Evolutionary conservation across 2,888 invertebrate genomes (phyloP).

Genomic region (Alviniconcha strummeri): DNA sequence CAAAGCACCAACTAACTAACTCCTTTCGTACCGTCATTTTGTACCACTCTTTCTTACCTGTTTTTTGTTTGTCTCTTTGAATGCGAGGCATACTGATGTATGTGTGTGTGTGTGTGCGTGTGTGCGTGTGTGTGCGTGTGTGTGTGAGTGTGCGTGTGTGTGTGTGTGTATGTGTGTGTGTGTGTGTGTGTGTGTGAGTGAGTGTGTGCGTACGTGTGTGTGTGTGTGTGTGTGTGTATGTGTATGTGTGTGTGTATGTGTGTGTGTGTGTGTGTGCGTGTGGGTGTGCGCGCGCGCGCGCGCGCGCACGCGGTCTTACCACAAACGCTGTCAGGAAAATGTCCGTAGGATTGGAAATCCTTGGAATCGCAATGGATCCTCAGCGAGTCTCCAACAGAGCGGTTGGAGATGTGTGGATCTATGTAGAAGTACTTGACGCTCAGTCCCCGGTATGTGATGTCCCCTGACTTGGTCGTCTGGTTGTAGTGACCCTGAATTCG

Average conservation of each 20-base stretch:
- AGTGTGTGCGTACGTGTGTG: not conserved
- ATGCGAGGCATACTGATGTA: too few species aligned
- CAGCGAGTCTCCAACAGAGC: too few species aligned
- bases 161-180: not conserved
- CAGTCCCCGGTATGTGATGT: too few species aligned
- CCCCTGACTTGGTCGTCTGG: not conserved
- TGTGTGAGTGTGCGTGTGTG: slow-evolving; percentile 6
- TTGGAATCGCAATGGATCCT: too few species aligned
- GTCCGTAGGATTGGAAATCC: too few species aligned
- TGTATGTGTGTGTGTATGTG: not conserved
- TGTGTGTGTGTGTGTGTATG: not conserved
- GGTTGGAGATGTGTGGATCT: not conserved
- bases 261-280: not conserved
- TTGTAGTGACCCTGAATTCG: not conserved
- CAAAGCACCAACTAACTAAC: too few species aligned
- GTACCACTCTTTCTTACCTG: too few species aligned
- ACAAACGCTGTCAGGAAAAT: too few species aligned
- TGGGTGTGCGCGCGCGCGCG: not conserved
- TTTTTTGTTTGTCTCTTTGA: too few species aligned
- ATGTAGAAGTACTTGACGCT: too few species aligned
- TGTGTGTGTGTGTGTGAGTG: slow-evolving; percentile 5
- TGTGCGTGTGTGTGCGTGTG: not conserved
- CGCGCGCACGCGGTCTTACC: not conserved
- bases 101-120: not conserved
- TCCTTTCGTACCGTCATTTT: too few species aligned